Base-by-base conservation (phyloP, 2,797 vertebrate species). In the Cossypha polioptera region DNA sequence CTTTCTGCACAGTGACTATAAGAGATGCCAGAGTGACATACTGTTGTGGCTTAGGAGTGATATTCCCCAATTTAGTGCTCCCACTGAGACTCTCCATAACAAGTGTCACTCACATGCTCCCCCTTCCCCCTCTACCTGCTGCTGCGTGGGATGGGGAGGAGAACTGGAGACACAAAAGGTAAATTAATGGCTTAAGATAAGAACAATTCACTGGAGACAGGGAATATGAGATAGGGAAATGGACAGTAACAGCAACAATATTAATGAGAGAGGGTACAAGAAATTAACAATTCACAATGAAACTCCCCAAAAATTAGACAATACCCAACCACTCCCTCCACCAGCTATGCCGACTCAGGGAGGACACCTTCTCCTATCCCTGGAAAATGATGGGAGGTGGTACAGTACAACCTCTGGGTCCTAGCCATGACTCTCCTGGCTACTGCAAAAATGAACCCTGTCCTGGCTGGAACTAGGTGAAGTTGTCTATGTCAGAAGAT, bases 271-370 rank as follows among this genome's bases (percentile, higher is more conserved):
- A 21, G 7, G 5, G 16, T 33, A 53, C 11, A 36, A 47, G 20
- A 61, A 67, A 54, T 29, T 1, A 68, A 29, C 11, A 38, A 47
- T 10, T 61, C 63, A 33, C 29, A 47, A 76, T 16, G n/a, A 43
- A 43, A 29, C 16, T 33, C 16, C 13, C 24, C 29, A 4, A 53
- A 51, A 33, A 33, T 45, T 14, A 45, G 33, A 14, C 13, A 38
- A 24, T 24, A 25, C 5, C 5, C 29, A 45, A 38, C 29, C 0
- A 0, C 4, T 61, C 16, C 29, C 54, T 47, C 11, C 24, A 33
- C 7, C 24, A 33, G 1, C 13, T 11, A 24, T 8, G 16, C 9
- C 0, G 0, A 12, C 33, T 19, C 0, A 0, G 47, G 53, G 76
- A 18, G 13, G 7, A 33, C 0, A 0, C 5, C 29, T 47, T 68